A percentile compares a stretch with the other conserved stretches of the same genome.
These are phyloP conservation scores for Heliconius melpomene DNA, from an alignment of 1,140 invertebrate species.

Conservation along the genomic window DNA sequence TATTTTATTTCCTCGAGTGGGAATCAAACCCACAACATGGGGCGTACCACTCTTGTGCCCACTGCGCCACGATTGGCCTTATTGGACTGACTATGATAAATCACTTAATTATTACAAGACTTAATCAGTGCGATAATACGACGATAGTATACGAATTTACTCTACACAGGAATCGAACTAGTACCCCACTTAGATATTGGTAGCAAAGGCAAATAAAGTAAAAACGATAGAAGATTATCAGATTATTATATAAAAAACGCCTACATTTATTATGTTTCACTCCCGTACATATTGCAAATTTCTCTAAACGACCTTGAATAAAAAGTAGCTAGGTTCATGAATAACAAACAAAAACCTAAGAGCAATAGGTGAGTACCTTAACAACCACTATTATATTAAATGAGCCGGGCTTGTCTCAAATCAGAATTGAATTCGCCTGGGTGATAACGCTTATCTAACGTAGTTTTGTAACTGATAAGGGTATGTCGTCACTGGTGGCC, in stretches of 20 bases:
- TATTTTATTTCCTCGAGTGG: too few species aligned
- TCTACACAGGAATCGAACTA: neutral
- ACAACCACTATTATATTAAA: neutral
- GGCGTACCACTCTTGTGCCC: too few species aligned
- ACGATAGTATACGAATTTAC: neutral
- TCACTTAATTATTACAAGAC: too few species aligned
- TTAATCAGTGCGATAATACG: too few species aligned
- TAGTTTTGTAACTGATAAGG: conserved; percentile 8
- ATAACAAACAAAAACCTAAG: conserved; percentile 4
- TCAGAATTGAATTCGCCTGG: conserved; percentile 28
- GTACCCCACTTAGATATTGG: neutral
- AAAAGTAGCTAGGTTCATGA: conserved; percentile 3
- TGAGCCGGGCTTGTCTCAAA: conserved; percentile 17
- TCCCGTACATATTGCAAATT: conserved; percentile 7
- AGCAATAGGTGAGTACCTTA: neutral
- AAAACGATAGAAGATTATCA: neutral
- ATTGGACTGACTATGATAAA: too few species aligned
- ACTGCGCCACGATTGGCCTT: too few species aligned
- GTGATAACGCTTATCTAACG: conserved; percentile 15
- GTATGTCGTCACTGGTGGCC: neutral
- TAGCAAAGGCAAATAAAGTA: neutral
- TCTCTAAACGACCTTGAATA: neutral
- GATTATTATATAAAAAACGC: neutral
- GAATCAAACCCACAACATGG: too few species aligned
- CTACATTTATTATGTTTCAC: too few species aligned